Conservation (phyloP, 2,797 vertebrate genomes). For the Poeciliopsis paucimaculata region DNA sequence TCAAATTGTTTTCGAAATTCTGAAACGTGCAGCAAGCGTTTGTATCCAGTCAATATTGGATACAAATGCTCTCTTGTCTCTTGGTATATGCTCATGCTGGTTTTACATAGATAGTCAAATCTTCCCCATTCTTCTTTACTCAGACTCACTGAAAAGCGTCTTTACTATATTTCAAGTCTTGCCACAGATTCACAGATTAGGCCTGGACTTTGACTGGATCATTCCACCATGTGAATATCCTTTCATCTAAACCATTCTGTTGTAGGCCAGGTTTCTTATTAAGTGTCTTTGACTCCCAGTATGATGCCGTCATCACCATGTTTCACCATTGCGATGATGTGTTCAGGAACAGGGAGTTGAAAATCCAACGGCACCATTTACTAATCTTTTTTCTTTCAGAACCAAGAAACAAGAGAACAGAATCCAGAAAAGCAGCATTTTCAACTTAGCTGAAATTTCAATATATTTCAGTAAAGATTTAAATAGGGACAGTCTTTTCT, state of each 20-base stretch:
- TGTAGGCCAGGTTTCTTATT: background rate
- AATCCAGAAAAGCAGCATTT: background rate
- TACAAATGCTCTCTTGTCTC: too few species aligned
- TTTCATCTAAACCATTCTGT: background rate
- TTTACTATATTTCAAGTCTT: background rate
- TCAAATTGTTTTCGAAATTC: background rate
- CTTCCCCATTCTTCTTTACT: background rate
- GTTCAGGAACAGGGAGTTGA: background rate
- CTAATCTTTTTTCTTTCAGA: background rate
- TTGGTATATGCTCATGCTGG: background rate
- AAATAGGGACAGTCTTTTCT: slow-evolving; percentile 20
- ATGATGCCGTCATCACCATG: background rate
- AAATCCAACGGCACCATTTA: background rate
- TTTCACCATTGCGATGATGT: background rate
- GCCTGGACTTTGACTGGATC: background rate
- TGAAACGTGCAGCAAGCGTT: background rate
- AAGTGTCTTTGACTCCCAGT: background rate
- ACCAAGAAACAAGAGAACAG: background rate
- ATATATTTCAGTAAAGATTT: slow-evolving; percentile 1
- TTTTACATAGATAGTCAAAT: background rate
- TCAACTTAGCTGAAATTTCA: background rate
- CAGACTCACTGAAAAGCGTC: background rate
- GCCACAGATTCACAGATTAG: background rate
- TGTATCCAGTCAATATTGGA: background rate
- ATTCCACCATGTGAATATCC: background rate